Conservation (phyloP, 2,888 invertebrate genomes). For the Drepanosiphum platanoidis region DNA sequence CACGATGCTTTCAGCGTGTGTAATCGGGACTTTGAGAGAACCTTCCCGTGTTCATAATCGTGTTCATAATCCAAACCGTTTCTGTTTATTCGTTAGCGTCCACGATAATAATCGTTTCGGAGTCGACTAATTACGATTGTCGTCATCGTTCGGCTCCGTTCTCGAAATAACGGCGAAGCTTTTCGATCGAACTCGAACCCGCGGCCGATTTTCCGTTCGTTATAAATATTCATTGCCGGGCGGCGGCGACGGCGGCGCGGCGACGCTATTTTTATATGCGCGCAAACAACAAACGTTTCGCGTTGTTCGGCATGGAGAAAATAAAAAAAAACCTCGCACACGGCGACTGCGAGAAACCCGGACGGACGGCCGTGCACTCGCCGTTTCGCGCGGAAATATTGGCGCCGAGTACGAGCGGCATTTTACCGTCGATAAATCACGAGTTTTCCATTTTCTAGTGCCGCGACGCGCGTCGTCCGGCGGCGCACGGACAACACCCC, state of each 20-base stretch:
- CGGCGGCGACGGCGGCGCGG: too few species aligned
- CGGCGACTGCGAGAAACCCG: background rate
- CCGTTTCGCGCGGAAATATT: background rate
- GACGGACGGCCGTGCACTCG: too few species aligned
- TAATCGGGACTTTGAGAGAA: too few species aligned
- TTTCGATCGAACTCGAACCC: background rate
- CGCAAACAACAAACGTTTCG: background rate
- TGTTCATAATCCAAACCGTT: too few species aligned
- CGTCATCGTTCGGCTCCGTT: background rate
- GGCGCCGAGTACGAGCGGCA: background rate
- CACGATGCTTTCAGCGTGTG: too few species aligned
- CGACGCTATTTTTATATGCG: background rate
- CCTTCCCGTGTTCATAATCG: too few species aligned
- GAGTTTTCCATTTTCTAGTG: background rate
- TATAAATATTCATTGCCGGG: too few species aligned
- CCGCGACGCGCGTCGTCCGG: background rate
- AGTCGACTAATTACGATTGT: too few species aligned
- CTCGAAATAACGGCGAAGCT: background rate
- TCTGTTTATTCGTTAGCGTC: too few species aligned
- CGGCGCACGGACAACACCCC: background rate
- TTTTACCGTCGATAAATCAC: background rate
- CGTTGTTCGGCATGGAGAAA: background rate
- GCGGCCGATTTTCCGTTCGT: background rate
- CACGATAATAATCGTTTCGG: too few species aligned
- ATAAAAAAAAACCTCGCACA: background rate